phyloP scores from a whole-genome alignment of 2,797 vertebrate species.

The Acrossocheilus fasciatus region DNA sequence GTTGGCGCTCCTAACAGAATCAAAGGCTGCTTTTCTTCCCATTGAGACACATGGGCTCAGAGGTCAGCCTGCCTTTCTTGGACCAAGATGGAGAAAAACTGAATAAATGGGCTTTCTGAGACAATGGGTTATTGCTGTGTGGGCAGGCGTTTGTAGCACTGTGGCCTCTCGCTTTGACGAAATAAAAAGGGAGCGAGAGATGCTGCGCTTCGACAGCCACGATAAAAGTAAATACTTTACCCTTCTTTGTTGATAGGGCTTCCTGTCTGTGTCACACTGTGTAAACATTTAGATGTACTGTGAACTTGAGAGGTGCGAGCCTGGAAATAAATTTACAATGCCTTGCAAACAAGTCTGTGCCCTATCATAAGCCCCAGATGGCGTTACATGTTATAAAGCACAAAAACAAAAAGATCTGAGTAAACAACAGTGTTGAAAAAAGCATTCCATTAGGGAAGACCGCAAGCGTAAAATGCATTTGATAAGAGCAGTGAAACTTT shows the following conservation, averaged over 20 bases:
- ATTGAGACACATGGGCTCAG: constrained; percentile 67
- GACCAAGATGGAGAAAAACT: constrained; percentile 64
- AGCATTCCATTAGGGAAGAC: not conserved
- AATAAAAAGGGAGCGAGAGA: constrained; percentile 56
- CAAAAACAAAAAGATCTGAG: not conserved
- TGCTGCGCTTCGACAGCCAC: constrained; percentile 39
- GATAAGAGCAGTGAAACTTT: not conserved
- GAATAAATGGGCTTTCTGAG: constrained; percentile 73
- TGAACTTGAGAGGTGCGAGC: constrained; percentile 50
- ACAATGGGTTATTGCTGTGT: constrained; percentile 63
- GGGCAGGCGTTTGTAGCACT: constrained; percentile 68
- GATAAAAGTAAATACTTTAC: constrained; percentile 53
- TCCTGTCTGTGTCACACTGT: constrained; percentile 44
- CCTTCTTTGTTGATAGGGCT: constrained; percentile 31
- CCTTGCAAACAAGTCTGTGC: not conserved
- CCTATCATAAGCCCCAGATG: not conserved
- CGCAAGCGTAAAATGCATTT: not conserved
- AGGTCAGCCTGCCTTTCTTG: constrained; percentile 73
- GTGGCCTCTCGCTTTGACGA: constrained; percentile 65
- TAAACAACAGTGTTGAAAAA: not conserved
- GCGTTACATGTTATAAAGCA: not conserved
- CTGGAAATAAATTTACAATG: not conserved
- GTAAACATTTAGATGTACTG: constrained; percentile 68
- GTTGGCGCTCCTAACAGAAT: constrained; percentile 68
- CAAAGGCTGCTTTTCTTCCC: constrained; percentile 76